Base-by-base conservation (phyloP, 2,797 vertebrate genomes). In the Sphenopsis melanotis region DNA sequence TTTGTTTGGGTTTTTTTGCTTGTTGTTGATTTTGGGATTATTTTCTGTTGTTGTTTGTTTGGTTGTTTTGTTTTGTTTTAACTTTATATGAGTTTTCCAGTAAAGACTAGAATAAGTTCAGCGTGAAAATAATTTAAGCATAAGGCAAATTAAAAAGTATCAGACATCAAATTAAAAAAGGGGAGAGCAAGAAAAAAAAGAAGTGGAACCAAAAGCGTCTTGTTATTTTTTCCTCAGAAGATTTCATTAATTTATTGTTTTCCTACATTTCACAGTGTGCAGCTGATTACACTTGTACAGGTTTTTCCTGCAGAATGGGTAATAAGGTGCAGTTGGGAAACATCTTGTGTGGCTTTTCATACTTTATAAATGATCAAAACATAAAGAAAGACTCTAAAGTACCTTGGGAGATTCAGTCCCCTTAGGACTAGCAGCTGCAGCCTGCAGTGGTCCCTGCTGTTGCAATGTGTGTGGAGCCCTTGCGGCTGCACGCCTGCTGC, bases 401-500 rank as follows among this genome's bases (percentile, higher is more conserved):
- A 15, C 10, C 22, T 61, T 32, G 50, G n/a, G 11, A 41, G 61
- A 57, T n/a, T 27, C 6, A 21, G 16, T 50, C 46, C 27, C 7
- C 24, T 37, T 57, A 44, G 19, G 15, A 18, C 17, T 10, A 26
- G 52, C 16, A 53, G 27, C 21, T 80, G 59, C 32, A 53, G 19
- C 15, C 30, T 50, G 39, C 29, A 36, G 9, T 11, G 18, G 41
- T 42, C 19, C 12, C 7, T 37, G 15, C 21, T 46, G 24, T 10
- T 47, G 21, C 13, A 6, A 8, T 4, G 15, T 29, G 29, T 1
- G 7, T 34, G 19, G 41, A 39, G 11, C 41, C 2, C 32, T 14
- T n/a, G 15, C 20, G 32, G 27, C 37, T 75, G 37, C 22, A 2
- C 1, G 1, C 0, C 2, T 13, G 36, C 32, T 37, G 29, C 23